Conservation (phyloP, 2,113 vertebrate species). For the Sinocyclocheilus anophthalmus region DNA sequence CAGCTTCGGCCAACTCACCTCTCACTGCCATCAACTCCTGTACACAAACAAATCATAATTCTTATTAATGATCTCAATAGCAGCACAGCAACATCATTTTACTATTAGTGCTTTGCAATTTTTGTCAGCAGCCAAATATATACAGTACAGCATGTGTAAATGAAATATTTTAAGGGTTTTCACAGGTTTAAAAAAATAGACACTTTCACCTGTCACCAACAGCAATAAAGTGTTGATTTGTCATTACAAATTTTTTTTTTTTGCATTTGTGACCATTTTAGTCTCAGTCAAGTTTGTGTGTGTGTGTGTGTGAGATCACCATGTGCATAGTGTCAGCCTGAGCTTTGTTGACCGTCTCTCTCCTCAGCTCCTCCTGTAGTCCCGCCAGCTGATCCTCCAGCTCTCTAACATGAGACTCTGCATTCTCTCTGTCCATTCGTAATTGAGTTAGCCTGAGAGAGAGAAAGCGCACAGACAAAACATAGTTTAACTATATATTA, state of each 20-base stretch:
- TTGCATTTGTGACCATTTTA: not conserved
- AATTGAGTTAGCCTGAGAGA: slow-evolving; percentile 72
- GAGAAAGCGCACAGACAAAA: slow-evolving; percentile 25
- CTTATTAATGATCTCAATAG: not conserved
- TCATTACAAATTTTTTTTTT: not conserved
- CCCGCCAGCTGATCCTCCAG: slow-evolving; percentile 82
- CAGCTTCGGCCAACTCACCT: slow-evolving; percentile 76
- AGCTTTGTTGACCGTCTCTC: slow-evolving; percentile 63
- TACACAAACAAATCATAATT: slow-evolving; percentile 36
- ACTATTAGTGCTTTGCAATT: not conserved
- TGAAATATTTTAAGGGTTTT: not conserved
- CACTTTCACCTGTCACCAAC: not conserved
- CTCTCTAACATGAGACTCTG: slow-evolving; percentile 68
- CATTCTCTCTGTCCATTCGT: slow-evolving; percentile 72
- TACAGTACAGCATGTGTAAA: not conserved
- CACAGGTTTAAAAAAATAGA: not conserved
- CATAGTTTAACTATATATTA: not conserved
- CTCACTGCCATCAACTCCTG: slow-evolving; percentile 79
- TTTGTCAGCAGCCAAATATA: not conserved
- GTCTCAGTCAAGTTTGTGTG: slow-evolving; percentile 9
- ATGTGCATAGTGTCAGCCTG: slow-evolving; percentile 55
- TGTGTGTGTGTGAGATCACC: slow-evolving; percentile 51
- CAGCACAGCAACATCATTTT: not conserved
- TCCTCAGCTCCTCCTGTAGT: slow-evolving; percentile 79
- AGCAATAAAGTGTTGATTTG: not conserved